These are phyloP conservation scores for Stegodyphus mimosarum DNA, from an alignment of 1,140 invertebrate genomes.

Conservation along the genomic window DNA sequence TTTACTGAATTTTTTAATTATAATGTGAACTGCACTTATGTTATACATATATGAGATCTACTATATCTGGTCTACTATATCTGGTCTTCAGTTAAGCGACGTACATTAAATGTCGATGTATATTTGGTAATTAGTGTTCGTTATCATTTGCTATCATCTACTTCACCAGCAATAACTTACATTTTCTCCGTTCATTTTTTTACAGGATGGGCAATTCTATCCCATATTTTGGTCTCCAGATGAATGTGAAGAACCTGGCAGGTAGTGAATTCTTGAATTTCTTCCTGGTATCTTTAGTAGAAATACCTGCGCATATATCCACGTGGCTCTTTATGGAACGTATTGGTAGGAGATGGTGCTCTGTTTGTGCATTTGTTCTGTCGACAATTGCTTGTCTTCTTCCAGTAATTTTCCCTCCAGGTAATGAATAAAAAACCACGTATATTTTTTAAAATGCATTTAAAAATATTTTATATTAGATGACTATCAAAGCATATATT, in stretches of 20 bases:
- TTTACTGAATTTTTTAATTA: too few species aligned
- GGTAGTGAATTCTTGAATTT: constrained; percentile 52
- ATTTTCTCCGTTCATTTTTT: not conserved
- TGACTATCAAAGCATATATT: too few species aligned
- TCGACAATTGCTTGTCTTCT: constrained; percentile 18
- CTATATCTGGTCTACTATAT: too few species aligned
- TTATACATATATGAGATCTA: too few species aligned
- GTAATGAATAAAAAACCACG: not conserved
- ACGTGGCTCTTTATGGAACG: constrained; percentile 47
- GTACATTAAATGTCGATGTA: too few species aligned
- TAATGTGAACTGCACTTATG: too few species aligned
- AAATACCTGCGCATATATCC: constrained; percentile 12
- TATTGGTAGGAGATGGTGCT: constrained; percentile 40
- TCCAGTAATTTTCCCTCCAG: constrained; percentile 20
- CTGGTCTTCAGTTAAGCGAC: too few species aligned
- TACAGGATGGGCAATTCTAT: constrained; percentile 36
- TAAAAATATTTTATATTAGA: not conserved
- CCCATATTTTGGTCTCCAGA: constrained; percentile 42
- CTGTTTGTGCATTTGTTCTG: constrained; percentile 22
- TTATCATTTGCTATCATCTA: too few species aligned
- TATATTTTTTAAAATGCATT: not conserved
- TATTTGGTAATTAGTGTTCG: too few species aligned
- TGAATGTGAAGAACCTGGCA: constrained; percentile 40
- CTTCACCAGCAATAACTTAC: too few species aligned
- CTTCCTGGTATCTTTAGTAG: constrained; percentile 36